These are phyloP conservation scores for Euleptes europaea DNA, from an alignment of 2,113 vertebrate species.

Conservation along the genomic window DNA sequence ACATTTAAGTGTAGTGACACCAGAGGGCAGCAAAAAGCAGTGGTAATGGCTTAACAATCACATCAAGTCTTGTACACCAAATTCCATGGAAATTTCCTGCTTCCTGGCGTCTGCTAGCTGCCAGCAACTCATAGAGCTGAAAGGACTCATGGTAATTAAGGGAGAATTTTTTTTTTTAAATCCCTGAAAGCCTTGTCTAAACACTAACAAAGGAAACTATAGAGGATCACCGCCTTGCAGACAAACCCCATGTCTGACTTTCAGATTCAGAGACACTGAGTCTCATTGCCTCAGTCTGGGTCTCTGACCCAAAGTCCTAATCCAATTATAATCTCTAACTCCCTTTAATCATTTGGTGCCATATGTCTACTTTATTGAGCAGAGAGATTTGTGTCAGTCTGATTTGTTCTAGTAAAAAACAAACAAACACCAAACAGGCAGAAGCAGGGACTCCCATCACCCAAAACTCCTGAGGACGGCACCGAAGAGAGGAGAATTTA, in stretches of 20 bases:
- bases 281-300: background rate
- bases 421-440: constrained; percentile 30
- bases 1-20: accelerated
- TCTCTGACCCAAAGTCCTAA: constrained; percentile 37
- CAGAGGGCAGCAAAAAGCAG: background rate
- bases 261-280: background rate
- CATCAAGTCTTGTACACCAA: accelerated
- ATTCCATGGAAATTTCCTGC: constrained; percentile 19
- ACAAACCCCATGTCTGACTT: background rate
- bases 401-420: constrained; percentile 20
- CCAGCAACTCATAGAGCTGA: background rate
- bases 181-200: background rate
- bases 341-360: constrained; percentile 55
- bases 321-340: constrained; percentile 54
- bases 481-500: background rate
- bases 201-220: background rate
- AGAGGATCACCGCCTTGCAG: background rate
- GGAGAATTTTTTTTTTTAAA: background rate
- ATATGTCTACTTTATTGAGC: constrained; percentile 42
- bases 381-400: constrained; percentile 49
- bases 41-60: background rate
- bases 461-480: accelerated
- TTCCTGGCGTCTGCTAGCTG: background rate
- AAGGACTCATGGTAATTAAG: background rate
- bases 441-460: background rate